A percentile compares a stretch with the other conserved stretches of the same genome.
These are phyloP conservation scores for Egretta garzetta DNA, from an alignment of 2,113 vertebrate genomes.

Conservation along the genomic window DNA sequence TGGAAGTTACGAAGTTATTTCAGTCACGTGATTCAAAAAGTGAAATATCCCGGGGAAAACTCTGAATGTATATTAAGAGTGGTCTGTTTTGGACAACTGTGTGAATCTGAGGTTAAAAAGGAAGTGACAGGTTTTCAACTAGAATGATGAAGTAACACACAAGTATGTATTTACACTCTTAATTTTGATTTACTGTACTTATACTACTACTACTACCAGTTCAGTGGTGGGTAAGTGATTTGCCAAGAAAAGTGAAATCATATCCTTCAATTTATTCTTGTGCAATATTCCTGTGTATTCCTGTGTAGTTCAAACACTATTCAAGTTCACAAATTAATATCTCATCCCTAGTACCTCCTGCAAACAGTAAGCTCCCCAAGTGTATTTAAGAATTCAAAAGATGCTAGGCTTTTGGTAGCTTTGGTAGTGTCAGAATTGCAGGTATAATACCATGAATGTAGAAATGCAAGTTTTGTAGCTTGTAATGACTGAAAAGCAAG, in stretches of 20 bases:
- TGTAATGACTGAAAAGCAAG: background rate
- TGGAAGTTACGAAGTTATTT: background rate
- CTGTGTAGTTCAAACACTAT: background rate
- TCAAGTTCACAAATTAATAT: background rate
- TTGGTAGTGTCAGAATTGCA: background rate
- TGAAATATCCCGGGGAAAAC: background rate
- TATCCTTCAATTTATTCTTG: background rate
- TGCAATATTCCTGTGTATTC: background rate
- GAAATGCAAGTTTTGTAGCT: background rate
- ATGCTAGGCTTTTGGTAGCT: background rate
- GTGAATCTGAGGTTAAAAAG: background rate
- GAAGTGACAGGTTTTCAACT: background rate
- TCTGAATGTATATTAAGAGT: background rate
- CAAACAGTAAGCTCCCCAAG: background rate
- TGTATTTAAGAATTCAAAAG: background rate
- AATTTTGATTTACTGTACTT: background rate
- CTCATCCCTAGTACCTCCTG: background rate
- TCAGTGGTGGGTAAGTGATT: background rate
- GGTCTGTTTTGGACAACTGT: background rate
- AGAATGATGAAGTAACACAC: background rate
- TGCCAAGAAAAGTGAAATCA: background rate
- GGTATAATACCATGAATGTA: background rate
- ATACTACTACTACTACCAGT: background rate
- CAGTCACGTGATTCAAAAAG: background rate
- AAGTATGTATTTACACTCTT: background rate